These are phyloP conservation scores for Trichogramma pretiosum DNA, from an alignment of 1,140 invertebrate species.

Conservation along the genomic window DNA sequence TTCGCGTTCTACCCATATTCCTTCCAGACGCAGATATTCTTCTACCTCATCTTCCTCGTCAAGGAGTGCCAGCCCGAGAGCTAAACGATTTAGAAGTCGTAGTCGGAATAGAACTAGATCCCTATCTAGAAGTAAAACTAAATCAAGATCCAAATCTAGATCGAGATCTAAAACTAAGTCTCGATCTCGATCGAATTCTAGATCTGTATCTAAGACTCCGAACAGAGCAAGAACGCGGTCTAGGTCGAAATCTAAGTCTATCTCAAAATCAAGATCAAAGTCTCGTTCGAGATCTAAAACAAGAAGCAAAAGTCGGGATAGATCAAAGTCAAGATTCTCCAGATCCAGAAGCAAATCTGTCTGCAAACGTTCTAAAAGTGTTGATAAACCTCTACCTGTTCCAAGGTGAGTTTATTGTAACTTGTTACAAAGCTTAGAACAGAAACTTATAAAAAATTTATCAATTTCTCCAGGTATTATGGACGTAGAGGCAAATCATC, in stretches of 20 bases:
- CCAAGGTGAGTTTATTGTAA: conserved; percentile 32
- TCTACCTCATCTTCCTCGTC: conserved; percentile 13
- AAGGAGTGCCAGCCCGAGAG: conserved; percentile 26
- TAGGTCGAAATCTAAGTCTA: conserved; percentile 36
- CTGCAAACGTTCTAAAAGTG: conserved; percentile 35
- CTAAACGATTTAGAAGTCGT: conserved; percentile 38
- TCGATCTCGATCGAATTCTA: conserved; percentile 1
- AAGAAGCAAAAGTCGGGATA: conserved; percentile 33
- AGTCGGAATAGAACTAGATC: conserved; percentile 40
- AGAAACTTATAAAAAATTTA: conserved; percentile 3
- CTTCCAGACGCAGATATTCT: too few species aligned
- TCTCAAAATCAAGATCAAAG: conserved; percentile 36
- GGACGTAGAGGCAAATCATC: conserved; percentile 53
- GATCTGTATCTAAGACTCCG: conserved; percentile 9
- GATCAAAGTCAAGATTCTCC: conserved; percentile 36
- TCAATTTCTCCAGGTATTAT: conserved; percentile 51
- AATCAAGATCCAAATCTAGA: conserved; percentile 2
- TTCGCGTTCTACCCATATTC: too few species aligned
- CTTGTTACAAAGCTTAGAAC: too few species aligned
- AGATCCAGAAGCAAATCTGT: conserved; percentile 38
- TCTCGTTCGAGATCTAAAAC: conserved; percentile 29
- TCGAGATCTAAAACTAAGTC: conserved; percentile 1
- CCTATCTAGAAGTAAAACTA: conserved; percentile 25
- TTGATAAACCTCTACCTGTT: conserved; percentile 35
- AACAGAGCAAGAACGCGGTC: conserved; percentile 31